Base-by-base conservation (phyloP, 2,113 vertebrate species). In the Halcyon malimbica region DNA sequence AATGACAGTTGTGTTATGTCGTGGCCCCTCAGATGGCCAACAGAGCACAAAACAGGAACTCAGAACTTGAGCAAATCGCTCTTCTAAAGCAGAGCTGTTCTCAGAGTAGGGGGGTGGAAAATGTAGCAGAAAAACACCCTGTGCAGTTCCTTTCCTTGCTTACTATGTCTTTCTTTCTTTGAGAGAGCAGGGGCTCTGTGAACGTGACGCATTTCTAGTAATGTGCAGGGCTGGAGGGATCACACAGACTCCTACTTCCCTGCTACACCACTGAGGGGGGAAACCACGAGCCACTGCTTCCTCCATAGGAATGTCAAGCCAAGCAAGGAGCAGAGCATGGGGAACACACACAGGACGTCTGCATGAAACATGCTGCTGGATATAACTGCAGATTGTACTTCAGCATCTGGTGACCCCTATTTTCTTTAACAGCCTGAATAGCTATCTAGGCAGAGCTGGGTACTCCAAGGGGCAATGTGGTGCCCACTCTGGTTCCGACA, bases 1-100 rank as follows among this genome's bases (percentile, higher is more conserved):
- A 96, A 64, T 60, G 89, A 91, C 53, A 95, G 69, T 71, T 64
- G 33, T 63, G 21, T 93, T 94, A 68, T 84, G 60, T n/a, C 1
- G 16, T 60, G 80, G 83, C 50, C 65, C 39, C 80, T 95, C 42
- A 79, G 56, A 93, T 33, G 51, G 23, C 46, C 60, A 83, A 35
- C 33, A 81, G 90, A 90, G 83, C 83, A 95, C 73, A 94, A 96
- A 95, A 95, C 50, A 93, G 87, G 79, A 95, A 97, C 86, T 71
- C 69, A 53, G 48, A 89, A 53, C 68, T 53, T 68, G 14, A 92
- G 73, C 19, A 92, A 81, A 31, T 23, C 57, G 11, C 50, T 83
- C 46, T 84, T 75, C 86, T 83, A 51, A 68, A 59, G 39, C 25
- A 75, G 56, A 94, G 41, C 48, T 23, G 21, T 39, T 74, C 37